phyloP scores from a whole-genome alignment of 2,888 invertebrate species.

The Lithophane leautieri region DNA sequence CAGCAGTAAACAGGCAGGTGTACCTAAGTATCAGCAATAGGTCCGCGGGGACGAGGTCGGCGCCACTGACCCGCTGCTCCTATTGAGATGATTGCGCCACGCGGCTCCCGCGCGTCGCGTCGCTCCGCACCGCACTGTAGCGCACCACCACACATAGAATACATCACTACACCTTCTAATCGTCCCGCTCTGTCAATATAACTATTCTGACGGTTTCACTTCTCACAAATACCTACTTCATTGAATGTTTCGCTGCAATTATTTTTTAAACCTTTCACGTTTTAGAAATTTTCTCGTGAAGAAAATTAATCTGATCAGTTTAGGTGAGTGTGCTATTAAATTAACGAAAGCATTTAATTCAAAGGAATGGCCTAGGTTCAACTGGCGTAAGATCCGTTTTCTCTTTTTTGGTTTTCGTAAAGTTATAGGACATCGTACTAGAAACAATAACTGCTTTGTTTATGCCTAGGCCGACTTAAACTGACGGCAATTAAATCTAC shows the following conservation, averaged over 20 bases:
- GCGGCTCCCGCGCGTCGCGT: background rate
- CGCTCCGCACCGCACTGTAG: background rate
- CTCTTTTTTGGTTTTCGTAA: background rate
- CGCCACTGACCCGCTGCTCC: conserved; percentile 43
- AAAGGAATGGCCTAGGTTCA: background rate
- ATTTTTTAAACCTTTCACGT: background rate
- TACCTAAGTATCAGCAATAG: background rate
- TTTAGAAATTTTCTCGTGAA: background rate
- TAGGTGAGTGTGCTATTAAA: background rate
- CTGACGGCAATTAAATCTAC: background rate
- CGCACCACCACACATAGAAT: background rate
- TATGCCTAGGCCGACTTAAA: background rate
- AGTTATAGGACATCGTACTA: background rate
- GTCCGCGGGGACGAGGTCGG: conserved; percentile 10
- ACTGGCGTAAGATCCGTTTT: background rate
- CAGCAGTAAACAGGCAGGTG: conserved; percentile 22
- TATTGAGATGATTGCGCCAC: conserved; percentile 25
- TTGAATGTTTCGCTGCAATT: too few species aligned
- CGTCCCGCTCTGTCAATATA: background rate
- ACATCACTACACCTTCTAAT: background rate
- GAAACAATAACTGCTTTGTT: background rate
- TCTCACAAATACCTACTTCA: background rate
- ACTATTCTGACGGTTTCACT: background rate
- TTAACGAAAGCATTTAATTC: background rate
- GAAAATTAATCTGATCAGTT: background rate